Conservation (phyloP, 2,888 invertebrate species). For the Cheiracanthium punctorium region DNA sequence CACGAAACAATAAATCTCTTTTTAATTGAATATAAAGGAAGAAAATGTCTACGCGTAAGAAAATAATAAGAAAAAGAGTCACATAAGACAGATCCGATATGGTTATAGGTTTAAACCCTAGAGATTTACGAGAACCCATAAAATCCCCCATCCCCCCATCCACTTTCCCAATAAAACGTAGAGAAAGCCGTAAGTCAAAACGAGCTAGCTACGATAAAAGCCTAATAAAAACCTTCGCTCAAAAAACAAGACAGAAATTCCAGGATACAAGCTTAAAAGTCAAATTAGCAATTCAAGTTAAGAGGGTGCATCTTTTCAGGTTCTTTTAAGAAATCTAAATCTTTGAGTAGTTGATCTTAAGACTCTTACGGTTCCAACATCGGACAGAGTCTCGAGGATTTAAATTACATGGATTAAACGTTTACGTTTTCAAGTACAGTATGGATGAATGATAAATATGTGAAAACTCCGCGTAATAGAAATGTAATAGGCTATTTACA, state of each 20-base stretch:
- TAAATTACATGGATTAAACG: conserved; percentile 22
- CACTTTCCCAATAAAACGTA: conserved; percentile 20
- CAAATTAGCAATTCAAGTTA: conserved; percentile 24
- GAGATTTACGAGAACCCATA: conserved; percentile 56
- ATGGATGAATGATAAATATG: background rate
- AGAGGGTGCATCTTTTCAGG: background rate
- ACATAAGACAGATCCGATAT: conserved; percentile 41
- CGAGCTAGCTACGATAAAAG: conserved; percentile 42
- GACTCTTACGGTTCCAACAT: conserved; percentile 20
- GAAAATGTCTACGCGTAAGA: conserved; percentile 17
- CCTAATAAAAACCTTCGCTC: conserved; percentile 44
- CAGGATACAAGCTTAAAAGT: conserved; percentile 43
- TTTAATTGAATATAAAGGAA: conserved; percentile 62
- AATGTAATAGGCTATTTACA: background rate
- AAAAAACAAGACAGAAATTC: conserved; percentile 36
- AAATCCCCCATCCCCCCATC: conserved; percentile 24
- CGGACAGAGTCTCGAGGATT: conserved; percentile 28
- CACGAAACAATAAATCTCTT: conserved; percentile 47
- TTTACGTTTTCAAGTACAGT: background rate
- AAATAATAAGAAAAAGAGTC: conserved; percentile 17
- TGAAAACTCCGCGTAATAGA: background rate
- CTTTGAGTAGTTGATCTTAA: conserved; percentile 47
- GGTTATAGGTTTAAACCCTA: conserved; percentile 55
- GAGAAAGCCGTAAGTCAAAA: conserved; percentile 48
- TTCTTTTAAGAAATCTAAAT: conserved; percentile 32